Evolutionary conservation across 2,797 vertebrate species (phyloP).

Genomic region (Platalea minor): DNA sequence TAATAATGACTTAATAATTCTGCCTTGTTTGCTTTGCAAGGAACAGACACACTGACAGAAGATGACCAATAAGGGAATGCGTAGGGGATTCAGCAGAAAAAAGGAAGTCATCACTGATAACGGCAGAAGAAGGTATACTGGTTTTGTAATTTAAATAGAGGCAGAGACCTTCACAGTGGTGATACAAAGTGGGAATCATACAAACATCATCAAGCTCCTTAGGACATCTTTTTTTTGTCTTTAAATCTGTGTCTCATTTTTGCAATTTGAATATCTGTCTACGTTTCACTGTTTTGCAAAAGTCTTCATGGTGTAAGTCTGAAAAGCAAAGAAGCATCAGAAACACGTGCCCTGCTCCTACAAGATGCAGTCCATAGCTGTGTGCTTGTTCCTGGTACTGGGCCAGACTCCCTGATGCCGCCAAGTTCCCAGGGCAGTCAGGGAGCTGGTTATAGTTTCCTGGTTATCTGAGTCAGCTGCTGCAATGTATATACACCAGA

Average conservation of each 20-base stretch:
- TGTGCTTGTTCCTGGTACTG: background rate
- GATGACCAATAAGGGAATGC: background rate
- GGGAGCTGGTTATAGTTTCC: conserved; percentile 17
- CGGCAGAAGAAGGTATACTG: background rate
- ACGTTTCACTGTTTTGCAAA: background rate
- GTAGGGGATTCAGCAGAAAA: background rate
- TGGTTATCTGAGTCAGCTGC: conserved; percentile 61
- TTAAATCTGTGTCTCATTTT: background rate
- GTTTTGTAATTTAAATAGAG: background rate
- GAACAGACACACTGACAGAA: background rate
- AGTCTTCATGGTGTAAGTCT: background rate
- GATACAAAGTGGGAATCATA: background rate
- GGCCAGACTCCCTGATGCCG: conserved; percentile 1
- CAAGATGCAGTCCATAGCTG: background rate
- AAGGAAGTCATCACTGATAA: background rate
- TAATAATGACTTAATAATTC: background rate
- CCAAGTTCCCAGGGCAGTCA: conserved; percentile 7
- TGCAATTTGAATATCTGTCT: background rate
- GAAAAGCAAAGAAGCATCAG: background rate
- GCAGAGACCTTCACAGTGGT: background rate
- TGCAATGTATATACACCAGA: conserved; percentile 64
- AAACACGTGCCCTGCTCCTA: background rate
- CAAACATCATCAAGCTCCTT: background rate
- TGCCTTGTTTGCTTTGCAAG: background rate
- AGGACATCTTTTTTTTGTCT: background rate